Conservation (phyloP, 2,113 vertebrate genomes). For the Clupea harengus region DNA sequence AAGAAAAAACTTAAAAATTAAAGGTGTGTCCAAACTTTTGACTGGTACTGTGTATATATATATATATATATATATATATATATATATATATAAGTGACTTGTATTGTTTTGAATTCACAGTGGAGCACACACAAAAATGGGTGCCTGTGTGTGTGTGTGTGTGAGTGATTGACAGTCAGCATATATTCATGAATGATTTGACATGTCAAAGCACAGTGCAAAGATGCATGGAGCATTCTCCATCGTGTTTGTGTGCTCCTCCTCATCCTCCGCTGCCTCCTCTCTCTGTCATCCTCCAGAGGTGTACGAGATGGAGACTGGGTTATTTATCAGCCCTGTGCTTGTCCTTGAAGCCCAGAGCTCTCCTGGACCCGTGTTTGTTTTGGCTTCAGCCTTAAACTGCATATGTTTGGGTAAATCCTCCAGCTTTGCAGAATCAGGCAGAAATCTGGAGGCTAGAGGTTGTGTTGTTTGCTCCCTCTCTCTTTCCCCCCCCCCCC, state of each 20-base stretch:
- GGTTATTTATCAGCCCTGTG: conserved; percentile 1
- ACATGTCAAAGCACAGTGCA: conserved; percentile 2
- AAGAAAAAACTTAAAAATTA: too few relatives aligned
- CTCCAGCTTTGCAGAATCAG: conserved; percentile 5
- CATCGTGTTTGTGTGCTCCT: not conserved
- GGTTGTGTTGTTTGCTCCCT: not conserved
- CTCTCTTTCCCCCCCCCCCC: not conserved
- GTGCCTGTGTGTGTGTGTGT: not conserved
- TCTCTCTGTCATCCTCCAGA: not conserved
- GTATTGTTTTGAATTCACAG: not conserved
- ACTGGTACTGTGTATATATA: not conserved
- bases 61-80: not conserved
- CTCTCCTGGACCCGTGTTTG: not conserved
- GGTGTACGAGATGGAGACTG: not conserved
- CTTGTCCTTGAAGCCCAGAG: conserved; percentile 2
- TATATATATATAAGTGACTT: not conserved
- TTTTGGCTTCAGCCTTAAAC: not conserved
- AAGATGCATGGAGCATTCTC: not conserved
- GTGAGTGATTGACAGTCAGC: not conserved
- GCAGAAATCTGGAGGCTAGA: conserved; percentile 10
- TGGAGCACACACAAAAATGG: not conserved
- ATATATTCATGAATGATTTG: conserved; percentile 7
- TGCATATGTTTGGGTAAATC: not conserved
- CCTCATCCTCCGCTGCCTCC: not conserved
- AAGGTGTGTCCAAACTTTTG: too few relatives aligned